Percentiles rank a stretch among this genome's conserved stretches.
Conservation (phyloP, 2,797 vertebrate genomes). For the Ptychobarbus kaznakovi region DNA sequence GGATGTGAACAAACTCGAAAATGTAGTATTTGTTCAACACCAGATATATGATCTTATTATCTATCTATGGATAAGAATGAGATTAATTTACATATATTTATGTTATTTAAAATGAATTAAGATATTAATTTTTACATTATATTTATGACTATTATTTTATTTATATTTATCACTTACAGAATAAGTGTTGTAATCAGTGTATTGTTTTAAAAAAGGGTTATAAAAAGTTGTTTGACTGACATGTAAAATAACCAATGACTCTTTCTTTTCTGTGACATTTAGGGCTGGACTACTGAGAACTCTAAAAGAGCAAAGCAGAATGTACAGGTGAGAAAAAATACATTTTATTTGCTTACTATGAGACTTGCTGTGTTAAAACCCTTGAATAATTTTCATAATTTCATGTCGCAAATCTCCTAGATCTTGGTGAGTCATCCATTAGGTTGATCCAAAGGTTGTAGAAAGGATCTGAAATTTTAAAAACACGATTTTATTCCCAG, state of each 20-base stretch:
- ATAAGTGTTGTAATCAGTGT: not conserved
- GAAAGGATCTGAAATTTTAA: not conserved
- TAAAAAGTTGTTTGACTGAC: not conserved
- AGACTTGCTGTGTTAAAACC: not conserved
- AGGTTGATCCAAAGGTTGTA: not conserved
- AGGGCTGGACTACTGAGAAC: not conserved
- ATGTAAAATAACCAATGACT: not conserved
- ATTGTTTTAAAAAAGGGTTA: not conserved
- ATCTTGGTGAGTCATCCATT: not conserved
- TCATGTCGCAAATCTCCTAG: not conserved
- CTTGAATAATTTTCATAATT: not conserved
- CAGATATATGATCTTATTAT: too few relatives aligned
- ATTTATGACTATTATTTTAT: too few relatives aligned
- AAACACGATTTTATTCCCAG: not conserved
- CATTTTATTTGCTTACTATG: not conserved
- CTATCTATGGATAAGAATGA: too few relatives aligned
- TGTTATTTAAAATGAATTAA: too few relatives aligned
- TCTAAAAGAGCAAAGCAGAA: not conserved
- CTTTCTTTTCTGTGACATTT: not conserved
- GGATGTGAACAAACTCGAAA: not conserved
- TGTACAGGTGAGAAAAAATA: not conserved
- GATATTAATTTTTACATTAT: too few relatives aligned
- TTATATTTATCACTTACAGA: too few relatives aligned
- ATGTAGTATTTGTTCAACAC: not conserved
- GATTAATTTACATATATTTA: too few relatives aligned